Evolutionary conservation across 2,888 invertebrate genomes (phyloP), one percentile per base, ranked within the genome.

Genomic region (Lepidonotus clava): DNA sequence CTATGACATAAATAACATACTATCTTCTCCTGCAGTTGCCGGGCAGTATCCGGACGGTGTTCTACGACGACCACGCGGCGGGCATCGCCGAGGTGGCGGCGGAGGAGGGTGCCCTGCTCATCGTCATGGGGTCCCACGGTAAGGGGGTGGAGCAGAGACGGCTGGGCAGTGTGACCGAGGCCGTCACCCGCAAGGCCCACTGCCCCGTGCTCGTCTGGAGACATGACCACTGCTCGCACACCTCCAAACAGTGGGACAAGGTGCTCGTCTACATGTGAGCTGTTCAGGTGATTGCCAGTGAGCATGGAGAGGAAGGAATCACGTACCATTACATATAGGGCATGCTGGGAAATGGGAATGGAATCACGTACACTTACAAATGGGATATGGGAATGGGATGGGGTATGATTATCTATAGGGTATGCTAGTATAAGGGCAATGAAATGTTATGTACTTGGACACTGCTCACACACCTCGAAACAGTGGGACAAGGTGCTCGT

Each of bases 151-250:
- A 80, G 32, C 80, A 80, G 18, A 24, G 80, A 24, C 14, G n/a
- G 28, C 80, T 80, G 46, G 80, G 80, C 8, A 24, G 34, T 24
- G 51, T 51, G 24, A 46, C 80, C n/a, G 46, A 41, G 8, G n/a
- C 8, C 28, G 80, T 51, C 32, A 51, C 51, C 28, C 41, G 46
- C 1, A 41, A 41, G 1, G 80, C 80, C 21, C 46, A 80, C 28
- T 80, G 80, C 28, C 80, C 80, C 2, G 80, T 80, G 46, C 24
- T 80, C 18, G 80, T 80, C 1, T 80, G 80, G 80, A 14, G 80
- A 6, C 80, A 80, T 46, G 80, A 80, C 80, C 80, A 80, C 80
- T 80, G 80, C 32, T 80, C 80, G 28, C 80, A 80, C 80, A 80
- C 80, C 2, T 80, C 80, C 28, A 80, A 80, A 8, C 41, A 41